phyloP scores from a whole-genome alignment of 2,888 invertebrate genomes.

The Ennomos quercinarius region DNA sequence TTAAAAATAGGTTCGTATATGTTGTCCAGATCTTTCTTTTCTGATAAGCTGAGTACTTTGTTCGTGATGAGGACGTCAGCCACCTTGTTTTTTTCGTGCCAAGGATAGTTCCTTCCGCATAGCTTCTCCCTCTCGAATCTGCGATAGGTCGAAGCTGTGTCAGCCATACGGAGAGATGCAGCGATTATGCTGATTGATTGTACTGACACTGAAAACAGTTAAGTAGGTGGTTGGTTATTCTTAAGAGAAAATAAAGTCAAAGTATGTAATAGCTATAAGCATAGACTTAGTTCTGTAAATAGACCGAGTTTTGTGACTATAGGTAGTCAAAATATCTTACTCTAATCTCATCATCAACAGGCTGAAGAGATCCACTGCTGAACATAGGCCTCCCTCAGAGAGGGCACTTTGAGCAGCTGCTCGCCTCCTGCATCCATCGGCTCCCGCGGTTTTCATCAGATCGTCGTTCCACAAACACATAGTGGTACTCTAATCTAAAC shows the following conservation, averaged over 20 bases:
- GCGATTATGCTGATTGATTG: conserved; percentile 88
- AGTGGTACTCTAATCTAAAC: no score
- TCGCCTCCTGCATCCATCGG: no score
- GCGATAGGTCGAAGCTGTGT: conserved; percentile 89
- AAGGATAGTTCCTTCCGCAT: conserved; percentile 90
- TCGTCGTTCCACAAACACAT: no score
- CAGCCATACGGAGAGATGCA: conserved; percentile 88
- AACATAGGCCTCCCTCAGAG: no score
- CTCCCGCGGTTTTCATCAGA: no score
- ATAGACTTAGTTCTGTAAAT: no score
- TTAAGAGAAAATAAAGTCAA: neutral
- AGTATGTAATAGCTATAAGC: no score
- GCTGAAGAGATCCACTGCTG: no score
- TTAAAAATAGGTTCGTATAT: conserved; percentile 63
- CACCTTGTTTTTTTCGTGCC: conserved; percentile 81
- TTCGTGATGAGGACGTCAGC: conserved; percentile 43
- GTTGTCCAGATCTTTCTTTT: conserved; percentile 50
- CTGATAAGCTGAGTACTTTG: conserved; percentile 37
- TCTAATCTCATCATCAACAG: no score
- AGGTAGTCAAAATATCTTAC: no score
- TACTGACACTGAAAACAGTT: conserved; percentile 82
- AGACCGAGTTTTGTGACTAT: no score
- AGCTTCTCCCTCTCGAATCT: conserved; percentile 92
- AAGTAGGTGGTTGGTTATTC: neutral
- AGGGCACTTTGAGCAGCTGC: no score